Evolutionary conservation across 2,888 invertebrate species (phyloP), one percentile per base, ranked within the genome.

Genomic region (Synanthedon vespiformis): DNA sequence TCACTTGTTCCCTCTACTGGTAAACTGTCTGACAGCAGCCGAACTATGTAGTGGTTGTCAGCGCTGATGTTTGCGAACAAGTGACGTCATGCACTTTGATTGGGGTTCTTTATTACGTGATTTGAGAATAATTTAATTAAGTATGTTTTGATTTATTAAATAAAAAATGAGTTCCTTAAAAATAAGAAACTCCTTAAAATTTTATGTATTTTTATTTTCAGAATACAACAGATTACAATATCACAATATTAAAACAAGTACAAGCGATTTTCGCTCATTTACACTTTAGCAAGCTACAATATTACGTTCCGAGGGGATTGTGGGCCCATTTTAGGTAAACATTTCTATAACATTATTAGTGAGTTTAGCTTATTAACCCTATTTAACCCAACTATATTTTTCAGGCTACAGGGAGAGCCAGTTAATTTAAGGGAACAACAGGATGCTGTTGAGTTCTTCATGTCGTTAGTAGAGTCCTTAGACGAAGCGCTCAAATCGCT

Each of bases 361-460:
- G 34, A 49, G 16, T 16, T 12, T 11, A 49, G 51, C 40, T 34
- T 34, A 40, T 11, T 14, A 10, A 34, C 34, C 2, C 34, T 11
- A 34, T 22, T 11, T 40, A 14, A 4, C 41, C n/a, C n/a, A 13
- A 18, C 16, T 54, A 52, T 18, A 14, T n/a, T 53, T 74, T 69
- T 53, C 70, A 95, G 96, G 76, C 88, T 97, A 62, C 95, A 94
- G 91, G 98, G 98, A 16, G 98, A 98, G 84, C 97, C 97, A 34
- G 98, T 99, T 12, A 99, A 99, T 87, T 89, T 99, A 61, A 90
- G 98, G 52, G 99, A 99, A 75, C 99, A 99, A 79, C 99, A 99
- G 80, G 99, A 99, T 81, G 99, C 99, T 0, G 95, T 98, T 40
- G 99, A 99, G 82, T 99, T 99, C 89, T 98, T 98, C 79, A 98